phyloP scores from a whole-genome alignment of 2,113 vertebrate species.

The Heliornis fulica region DNA sequence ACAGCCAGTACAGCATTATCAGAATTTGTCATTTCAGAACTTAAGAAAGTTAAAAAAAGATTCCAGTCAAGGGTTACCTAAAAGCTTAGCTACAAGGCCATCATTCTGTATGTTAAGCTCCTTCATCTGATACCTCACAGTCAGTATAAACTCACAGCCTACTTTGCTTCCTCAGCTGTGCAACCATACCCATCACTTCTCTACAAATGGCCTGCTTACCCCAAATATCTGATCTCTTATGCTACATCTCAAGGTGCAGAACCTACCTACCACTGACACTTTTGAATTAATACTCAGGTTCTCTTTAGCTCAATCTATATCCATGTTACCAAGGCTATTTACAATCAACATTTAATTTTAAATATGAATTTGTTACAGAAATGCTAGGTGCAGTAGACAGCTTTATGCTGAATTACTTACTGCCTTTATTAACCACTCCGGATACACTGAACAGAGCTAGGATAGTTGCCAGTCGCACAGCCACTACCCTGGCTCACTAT shows the following conservation, averaged over 20 bases:
- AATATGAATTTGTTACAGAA: neutral
- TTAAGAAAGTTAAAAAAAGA: neutral
- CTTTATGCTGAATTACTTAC: neutral
- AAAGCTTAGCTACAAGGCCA: neutral
- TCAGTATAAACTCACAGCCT: neutral
- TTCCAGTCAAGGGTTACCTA: neutral
- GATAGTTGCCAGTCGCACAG: neutral
- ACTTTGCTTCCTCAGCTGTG: neutral
- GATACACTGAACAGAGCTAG: neutral
- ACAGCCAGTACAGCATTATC: neutral
- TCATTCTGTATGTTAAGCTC: neutral
- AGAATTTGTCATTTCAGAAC: neutral
- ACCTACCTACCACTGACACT: neutral
- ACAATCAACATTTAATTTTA: neutral
- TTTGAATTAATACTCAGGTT: neutral
- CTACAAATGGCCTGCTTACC: neutral
- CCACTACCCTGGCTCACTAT: neutral
- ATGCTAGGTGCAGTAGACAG: neutral
- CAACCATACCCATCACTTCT: neutral
- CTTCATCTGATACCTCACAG: fast-evolving
- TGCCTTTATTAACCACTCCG: neutral
- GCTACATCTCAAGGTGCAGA: neutral
- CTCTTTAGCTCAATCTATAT: neutral
- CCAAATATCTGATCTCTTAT: neutral
- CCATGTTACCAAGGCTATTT: neutral